A percentile compares a stretch with the other conserved stretches of the same genome.
These are phyloP conservation scores for Punctoribates punctum DNA, from an alignment of 2,888 invertebrate species.

Conservation along the genomic window DNA sequence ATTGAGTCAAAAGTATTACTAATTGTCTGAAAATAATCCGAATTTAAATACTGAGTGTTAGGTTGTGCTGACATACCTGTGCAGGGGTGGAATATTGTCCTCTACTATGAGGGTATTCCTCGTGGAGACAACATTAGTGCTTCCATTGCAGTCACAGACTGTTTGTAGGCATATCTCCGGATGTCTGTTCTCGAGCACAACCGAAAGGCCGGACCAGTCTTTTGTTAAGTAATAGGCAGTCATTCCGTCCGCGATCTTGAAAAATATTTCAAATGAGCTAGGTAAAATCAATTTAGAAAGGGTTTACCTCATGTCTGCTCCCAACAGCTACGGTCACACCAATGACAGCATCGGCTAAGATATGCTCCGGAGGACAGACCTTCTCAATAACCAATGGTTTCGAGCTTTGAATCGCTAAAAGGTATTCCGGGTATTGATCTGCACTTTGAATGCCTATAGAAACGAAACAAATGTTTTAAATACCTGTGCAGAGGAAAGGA, in stretches of 20 bases:
- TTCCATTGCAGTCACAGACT: slow-evolving; percentile 94
- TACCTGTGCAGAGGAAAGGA: too few species aligned
- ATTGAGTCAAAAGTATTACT: slow-evolving; percentile 87
- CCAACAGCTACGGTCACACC: slow-evolving; percentile 82
- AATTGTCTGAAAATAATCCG: slow-evolving; percentile 69
- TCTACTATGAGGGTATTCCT: slow-evolving; percentile 85
- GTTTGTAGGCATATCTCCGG: slow-evolving; percentile 93
- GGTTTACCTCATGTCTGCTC: slow-evolving; percentile 70
- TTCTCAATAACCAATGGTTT: slow-evolving; percentile 82
- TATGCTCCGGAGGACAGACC: slow-evolving; percentile 74
- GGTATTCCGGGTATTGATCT: slow-evolving; percentile 80
- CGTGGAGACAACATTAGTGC: slow-evolving; percentile 95
- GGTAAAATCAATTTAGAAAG: slow-evolving; percentile 31
- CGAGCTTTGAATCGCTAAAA: slow-evolving; percentile 88
- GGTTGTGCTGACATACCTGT: too few species aligned
- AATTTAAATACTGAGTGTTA: too few species aligned
- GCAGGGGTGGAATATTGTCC: slow-evolving; percentile 91
- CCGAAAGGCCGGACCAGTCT: slow-evolving; percentile 94
- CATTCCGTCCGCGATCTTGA: slow-evolving; percentile 82
- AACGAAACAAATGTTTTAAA: too few species aligned
- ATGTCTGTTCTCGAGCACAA: slow-evolving; percentile 94
- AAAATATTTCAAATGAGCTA: too few species aligned
- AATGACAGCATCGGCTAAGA: slow-evolving; percentile 88
- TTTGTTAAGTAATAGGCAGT: slow-evolving; percentile 93
- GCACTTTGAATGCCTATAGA: slow-evolving; percentile 68